Conservation (phyloP, 2,888 invertebrate genomes). For the Netelia melanura region DNA sequence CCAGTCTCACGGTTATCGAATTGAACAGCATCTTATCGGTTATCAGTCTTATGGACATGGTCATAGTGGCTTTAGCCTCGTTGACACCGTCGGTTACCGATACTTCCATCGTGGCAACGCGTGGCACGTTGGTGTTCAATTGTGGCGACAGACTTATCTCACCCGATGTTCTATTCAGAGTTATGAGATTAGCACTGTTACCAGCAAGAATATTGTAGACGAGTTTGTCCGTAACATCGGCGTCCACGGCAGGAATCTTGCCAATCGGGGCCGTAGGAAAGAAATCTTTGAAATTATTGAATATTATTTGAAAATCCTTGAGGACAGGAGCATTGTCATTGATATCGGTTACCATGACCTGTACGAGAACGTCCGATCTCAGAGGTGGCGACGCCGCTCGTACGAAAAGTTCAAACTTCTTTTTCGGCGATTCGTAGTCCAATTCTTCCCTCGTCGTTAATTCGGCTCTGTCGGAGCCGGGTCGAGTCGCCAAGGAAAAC, state of each 20-base stretch:
- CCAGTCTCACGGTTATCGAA: conserved; percentile 96
- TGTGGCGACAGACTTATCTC: conserved; percentile 95
- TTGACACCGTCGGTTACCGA: conserved; percentile 97
- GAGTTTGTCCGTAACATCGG: conserved; percentile 96
- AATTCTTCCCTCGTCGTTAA: conserved; percentile 95
- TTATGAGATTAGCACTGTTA: conserved; percentile 96
- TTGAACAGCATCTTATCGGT: conserved; percentile 97
- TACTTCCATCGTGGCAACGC: conserved; percentile 96
- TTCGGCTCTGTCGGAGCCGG: conserved; percentile 94
- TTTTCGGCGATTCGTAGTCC: conserved; percentile 97
- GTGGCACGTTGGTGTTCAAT: conserved; percentile 97
- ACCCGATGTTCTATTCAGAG: conserved; percentile 93
- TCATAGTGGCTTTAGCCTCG: conserved; percentile 97
- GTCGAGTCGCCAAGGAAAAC: conserved; percentile 92
- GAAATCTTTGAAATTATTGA: conserved; percentile 97
- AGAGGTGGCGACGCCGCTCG: conserved; percentile 96
- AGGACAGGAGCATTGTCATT: conserved; percentile 97
- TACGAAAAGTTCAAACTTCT: conserved; percentile 94
- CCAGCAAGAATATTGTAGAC: conserved; percentile 94
- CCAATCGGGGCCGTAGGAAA: conserved; percentile 97
- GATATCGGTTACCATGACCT: conserved; percentile 95
- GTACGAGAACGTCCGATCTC: conserved; percentile 94
- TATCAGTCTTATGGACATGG: conserved; percentile 94
- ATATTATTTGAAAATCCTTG: conserved; percentile 96
- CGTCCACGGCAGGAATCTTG: conserved; percentile 96